Evolutionary conservation across 2,888 invertebrate species (phyloP), one percentile per base, ranked within the genome.

Genomic region (Geotrupes spiniger): DNA sequence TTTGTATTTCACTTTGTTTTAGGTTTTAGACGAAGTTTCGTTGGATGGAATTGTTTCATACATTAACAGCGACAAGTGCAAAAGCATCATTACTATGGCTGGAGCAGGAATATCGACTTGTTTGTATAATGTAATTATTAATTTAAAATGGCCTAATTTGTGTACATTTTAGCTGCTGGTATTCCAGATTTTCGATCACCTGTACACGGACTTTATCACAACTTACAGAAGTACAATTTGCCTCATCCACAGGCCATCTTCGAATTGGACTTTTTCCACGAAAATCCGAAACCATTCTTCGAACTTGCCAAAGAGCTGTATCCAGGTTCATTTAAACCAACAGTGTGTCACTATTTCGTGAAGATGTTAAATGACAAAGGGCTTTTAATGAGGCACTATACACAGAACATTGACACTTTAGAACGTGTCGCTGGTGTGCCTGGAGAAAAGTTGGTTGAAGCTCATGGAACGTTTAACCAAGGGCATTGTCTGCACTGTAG

Each of bases 21-120:
- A 82, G 75, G 78, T 89, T 39, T 75, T 92, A 42, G 80, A 83
- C 17, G 84, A 88, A 61, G 76, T 86, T 28, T 82, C 78, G 42
- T 74, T 93, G 53, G 86, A 89, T 59, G 91, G 89, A 1, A 76
- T 95, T 42, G 84, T 84, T 0, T 80, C 85, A 43, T 90, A 88
- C 73, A 91, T 95, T 56, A 82, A 86, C 59, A 81, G 80, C 49
- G 81, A 81, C 29, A 81, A 84, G 53, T 89, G 90, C 66, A 85
- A 85, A 68, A 92, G 92, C 62, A 83, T 97, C 46, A 86, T 97
- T 47, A 93, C 93, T 1, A 85, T 98, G 84, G 88, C 93, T 51
- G 97, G 97, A 51, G 97, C 97, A 59, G 97, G 97, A 41, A 94
- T 98, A 65, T 96, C 95, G 1, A 98, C 97, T 37, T 89, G 93